These are phyloP conservation scores for Myzus persicae DNA, from an alignment of 1,140 invertebrate species.

Conservation along the genomic window DNA sequence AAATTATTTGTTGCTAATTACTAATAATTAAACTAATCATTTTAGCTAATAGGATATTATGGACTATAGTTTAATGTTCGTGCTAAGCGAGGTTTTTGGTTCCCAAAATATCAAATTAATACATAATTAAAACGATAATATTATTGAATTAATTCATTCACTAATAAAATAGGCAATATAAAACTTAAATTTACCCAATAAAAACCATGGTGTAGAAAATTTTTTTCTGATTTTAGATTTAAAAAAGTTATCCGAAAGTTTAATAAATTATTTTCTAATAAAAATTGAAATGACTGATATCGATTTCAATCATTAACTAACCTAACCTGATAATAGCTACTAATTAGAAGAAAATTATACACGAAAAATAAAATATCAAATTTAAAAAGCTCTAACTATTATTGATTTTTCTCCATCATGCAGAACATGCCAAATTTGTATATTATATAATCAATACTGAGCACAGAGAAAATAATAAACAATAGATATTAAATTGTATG, in stretches of 20 bases:
- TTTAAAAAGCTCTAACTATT: background rate
- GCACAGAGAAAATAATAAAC: background rate
- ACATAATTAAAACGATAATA: background rate
- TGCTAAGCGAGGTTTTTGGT: slow-evolving; percentile 56
- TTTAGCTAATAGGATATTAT: slow-evolving; percentile 50
- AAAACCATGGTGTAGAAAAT: background rate
- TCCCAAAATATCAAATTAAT: slow-evolving; percentile 41
- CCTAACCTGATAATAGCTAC: background rate
- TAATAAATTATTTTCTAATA: background rate
- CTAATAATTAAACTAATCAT: background rate
- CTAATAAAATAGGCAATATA: background rate
- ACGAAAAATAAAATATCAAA: background rate
- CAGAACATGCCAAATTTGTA: background rate
- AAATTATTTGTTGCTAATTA: slow-evolving; percentile 11
- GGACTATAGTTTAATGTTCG: slow-evolving; percentile 12
- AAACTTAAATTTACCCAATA: slow-evolving; percentile 25
- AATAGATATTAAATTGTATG: background rate
- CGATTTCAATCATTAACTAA: background rate
- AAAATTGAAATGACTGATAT: background rate
- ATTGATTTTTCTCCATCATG: background rate
- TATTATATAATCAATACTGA: background rate
- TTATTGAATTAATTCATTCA: slow-evolving; percentile 3
- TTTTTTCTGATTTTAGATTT: background rate
- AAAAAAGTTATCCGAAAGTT: background rate
- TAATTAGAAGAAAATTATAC: background rate